phyloP scores from a whole-genome alignment of 1,140 invertebrate genomes.

The Harpegnathos saltator region DNA sequence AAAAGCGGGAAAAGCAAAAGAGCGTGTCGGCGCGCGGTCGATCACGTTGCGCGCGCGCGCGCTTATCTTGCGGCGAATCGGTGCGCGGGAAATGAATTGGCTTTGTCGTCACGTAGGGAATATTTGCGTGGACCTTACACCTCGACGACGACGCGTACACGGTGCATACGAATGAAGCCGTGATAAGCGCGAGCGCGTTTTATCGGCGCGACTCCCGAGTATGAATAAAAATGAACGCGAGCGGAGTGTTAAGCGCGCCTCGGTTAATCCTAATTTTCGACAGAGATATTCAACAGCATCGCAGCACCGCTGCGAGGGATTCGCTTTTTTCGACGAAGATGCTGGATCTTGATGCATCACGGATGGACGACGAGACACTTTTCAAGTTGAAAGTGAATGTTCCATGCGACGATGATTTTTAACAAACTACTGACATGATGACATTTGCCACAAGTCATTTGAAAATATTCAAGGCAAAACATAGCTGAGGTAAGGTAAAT shows the following conservation, averaged over 20 bases:
- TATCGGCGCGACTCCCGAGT: slow-evolving; percentile 13
- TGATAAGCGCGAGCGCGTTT: slow-evolving; percentile 56
- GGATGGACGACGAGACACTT: no score
- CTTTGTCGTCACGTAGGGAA: slow-evolving; percentile 75
- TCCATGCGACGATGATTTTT: no score
- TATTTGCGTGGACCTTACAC: slow-evolving; percentile 76
- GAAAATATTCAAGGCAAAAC: no score
- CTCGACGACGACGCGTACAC: slow-evolving; percentile 57
- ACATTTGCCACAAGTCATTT: no score
- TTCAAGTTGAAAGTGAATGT: no score
- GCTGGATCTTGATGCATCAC: no score
- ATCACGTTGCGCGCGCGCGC: slow-evolving; percentile 68
- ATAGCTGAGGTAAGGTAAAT: no score
- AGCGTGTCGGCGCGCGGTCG: slow-evolving; percentile 51
- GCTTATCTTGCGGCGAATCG: slow-evolving; percentile 71
- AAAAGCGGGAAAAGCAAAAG: slow-evolving; percentile 9
- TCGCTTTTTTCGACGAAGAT: no score
- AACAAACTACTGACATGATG: no score
- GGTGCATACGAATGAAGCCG: slow-evolving; percentile 72
- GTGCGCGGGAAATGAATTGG: slow-evolving; percentile 71
- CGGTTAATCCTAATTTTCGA: background rate
- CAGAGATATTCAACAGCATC: no score
- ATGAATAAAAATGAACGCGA: slow-evolving; percentile 52
- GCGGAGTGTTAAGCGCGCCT: slow-evolving; percentile 10
- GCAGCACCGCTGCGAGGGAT: background rate